Conservation (phyloP, 2,113 vertebrate species). For the Spheniscus mendiculus region DNA sequence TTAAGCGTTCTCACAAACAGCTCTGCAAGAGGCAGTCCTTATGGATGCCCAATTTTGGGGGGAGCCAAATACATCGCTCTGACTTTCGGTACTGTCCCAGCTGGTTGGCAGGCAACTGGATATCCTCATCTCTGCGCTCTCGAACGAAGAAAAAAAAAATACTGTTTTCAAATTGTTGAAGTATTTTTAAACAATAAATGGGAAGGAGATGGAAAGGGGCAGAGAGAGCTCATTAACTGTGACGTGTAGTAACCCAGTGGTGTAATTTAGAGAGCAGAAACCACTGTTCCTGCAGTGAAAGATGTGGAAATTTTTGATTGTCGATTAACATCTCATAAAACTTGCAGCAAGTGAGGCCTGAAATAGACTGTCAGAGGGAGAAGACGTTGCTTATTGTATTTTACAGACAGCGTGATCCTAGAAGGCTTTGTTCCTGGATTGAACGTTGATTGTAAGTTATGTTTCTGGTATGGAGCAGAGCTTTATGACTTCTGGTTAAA, state of each 20-base stretch:
- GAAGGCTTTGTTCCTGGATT: background rate
- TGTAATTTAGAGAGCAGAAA: background rate
- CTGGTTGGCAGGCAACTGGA: background rate
- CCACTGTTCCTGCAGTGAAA: accelerated
- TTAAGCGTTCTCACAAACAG: background rate
- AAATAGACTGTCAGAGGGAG: background rate
- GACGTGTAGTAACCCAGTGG: background rate
- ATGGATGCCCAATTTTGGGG: background rate
- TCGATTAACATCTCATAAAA: background rate
- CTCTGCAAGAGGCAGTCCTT: background rate
- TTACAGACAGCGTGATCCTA: background rate
- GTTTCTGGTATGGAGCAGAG: background rate
- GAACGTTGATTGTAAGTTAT: background rate
- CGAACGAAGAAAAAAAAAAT: background rate
- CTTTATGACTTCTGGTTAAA: background rate
- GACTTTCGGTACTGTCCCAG: background rate
- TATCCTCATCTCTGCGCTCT: accelerated
- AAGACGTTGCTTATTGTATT: background rate
- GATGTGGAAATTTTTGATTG: background rate
- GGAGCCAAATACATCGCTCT: accelerated
- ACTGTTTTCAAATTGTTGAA: background rate
- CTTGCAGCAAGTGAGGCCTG: background rate
- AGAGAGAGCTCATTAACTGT: background rate
- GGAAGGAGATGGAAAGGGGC: background rate
- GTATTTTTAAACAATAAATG: background rate